Evolutionary conservation across 2,113 vertebrate species (phyloP), one percentile per base, ranked within the genome.

Genomic region (Neofelis nebulosa): DNA sequence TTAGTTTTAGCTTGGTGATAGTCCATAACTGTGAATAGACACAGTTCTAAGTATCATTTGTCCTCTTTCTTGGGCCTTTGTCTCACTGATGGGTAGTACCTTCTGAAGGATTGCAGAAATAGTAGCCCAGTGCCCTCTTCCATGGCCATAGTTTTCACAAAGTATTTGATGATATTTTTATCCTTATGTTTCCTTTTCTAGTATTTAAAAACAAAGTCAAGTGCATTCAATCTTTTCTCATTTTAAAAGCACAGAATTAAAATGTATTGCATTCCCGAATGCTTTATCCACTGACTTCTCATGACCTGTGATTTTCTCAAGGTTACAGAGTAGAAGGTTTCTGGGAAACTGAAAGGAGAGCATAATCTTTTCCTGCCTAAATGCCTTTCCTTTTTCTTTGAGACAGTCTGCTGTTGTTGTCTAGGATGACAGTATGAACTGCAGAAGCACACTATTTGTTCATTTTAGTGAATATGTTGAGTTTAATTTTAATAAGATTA

Each of bases 51-150:
- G 7, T 10, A 4, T n/a, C 7, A 29, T 45, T 71, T 92, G 2
- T n/a, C 11, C 2, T 52, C 93, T 33, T 82, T 89, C 15, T 14
- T 80, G 31, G 73, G 69, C 14, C 41, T 95, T 61, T 86, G 9
- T 4, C 5, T 96, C 10, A 18, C 57, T 18, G 92, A 61, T 85
- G 89, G 65, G 25, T 79, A 74, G 55, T 97, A 55, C 29, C 91
- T 95, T 97, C 91, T 92, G 68, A 96, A 98, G 96, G 33, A 16
- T 0, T 94, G 31, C 90, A 57, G 8, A 97, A 91, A 80, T 94
- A 52, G 4, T 89, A 7, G 61, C 36, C 29, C 48, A 41, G 45
- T 82, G 27, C 68, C 5, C 48, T 98, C 57, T n/a, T 25, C 12
- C 91, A 4, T 92, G 71, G 86, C 83, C 52, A 68, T 79, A 78